Evolutionary conservation across 1,140 invertebrate genomes (phyloP), one percentile per base, ranked within the genome.

Genomic region (silkworm (Bombyx mori)): DNA sequence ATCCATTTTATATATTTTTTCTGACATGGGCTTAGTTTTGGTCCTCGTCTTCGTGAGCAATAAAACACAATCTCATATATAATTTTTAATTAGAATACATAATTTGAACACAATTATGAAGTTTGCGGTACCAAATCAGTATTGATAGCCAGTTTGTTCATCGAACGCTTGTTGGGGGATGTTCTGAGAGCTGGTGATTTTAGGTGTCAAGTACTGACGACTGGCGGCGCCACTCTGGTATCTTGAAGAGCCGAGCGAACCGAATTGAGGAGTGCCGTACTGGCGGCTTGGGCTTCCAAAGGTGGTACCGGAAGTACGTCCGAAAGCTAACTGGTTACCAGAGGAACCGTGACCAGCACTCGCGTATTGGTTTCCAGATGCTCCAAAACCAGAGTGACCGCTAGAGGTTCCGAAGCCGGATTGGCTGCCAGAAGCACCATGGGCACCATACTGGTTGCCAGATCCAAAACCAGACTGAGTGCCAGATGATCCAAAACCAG

Each of bases 81-180:
- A 56, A 50, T 53, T 42, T 44, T 49, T 56, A 58, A 53, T 49
- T 48, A 58, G 42, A 61, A 51, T 47, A 49, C 55, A 64, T 58
- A 54, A 56, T 18, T n/a, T 52, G 60, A 65, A 63, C 46, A 46
- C 54, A 53, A 43, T 18, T 6, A 49, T 48, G 9, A 9, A 22
- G 18, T 55, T 8, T 55, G 45, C 8, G 35, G 44, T 55, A 47
- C 44, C 2, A 9, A 9, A 10, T 64, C 73, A 86, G 58, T 86
- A 86, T 8, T 74, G 69, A 61, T 86, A 86, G 51, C 83, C 83
- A 22, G 79, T 81, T 52, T 82, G 52, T 54, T 82, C 79, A 43
- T 87, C 80, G 56, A 87, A 87, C 42, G 65, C 57, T 56, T 87
- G 83, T 52, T 85, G 82, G 51, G 83, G 79, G 42, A 62, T 61